phyloP scores from a whole-genome alignment of 2,113 vertebrate genomes.

The Silurus glanis region DNA sequence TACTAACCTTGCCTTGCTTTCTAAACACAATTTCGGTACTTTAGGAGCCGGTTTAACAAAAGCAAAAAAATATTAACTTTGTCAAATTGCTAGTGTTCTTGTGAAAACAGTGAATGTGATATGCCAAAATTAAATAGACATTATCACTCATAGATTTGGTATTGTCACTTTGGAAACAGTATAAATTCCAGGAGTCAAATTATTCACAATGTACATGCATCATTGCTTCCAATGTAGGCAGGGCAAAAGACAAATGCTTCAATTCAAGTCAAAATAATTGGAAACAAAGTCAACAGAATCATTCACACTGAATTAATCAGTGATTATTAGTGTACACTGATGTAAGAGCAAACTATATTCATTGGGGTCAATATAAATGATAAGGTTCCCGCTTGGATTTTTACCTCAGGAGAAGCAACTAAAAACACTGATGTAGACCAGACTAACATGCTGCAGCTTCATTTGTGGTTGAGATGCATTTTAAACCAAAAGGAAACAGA shows the following conservation, averaged over 20 bases:
- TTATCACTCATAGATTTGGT: neutral
- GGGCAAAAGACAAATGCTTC: neutral
- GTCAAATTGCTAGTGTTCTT: neutral
- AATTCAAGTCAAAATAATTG: neutral
- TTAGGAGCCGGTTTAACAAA: neutral
- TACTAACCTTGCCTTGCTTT: neutral
- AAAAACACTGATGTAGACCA: neutral
- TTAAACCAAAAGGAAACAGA: neutral
- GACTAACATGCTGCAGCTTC: neutral
- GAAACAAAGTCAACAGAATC: neutral
- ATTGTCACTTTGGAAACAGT: neutral
- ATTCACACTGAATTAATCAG: neutral
- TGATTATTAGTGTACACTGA: neutral
- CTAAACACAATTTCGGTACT: neutral
- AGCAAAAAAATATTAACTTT: too few relatives aligned
- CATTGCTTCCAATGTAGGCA: neutral
- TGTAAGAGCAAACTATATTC: neutral
- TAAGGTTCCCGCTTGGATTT: neutral
- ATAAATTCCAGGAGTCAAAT: slow-evolving; percentile 2
- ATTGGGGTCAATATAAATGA: neutral
- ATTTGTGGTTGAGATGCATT: neutral
- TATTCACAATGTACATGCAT: neutral
- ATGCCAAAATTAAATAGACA: neutral
- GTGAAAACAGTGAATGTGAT: neutral
- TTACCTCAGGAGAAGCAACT: neutral